Conservation (phyloP, 2,113 vertebrate species). For the Corythoichthys haematopterus region DNA sequence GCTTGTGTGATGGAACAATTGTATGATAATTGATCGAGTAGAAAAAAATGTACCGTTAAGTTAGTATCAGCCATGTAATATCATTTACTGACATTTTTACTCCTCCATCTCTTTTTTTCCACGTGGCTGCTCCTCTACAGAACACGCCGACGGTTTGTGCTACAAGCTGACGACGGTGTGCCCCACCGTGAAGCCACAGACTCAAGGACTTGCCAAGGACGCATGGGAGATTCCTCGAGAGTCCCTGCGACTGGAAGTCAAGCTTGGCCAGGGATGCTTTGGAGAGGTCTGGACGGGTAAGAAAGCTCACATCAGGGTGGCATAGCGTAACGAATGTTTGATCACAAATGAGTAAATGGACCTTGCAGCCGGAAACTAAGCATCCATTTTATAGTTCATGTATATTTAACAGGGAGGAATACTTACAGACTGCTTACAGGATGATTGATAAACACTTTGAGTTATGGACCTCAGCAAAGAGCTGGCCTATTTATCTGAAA, state of each 20-base stretch:
- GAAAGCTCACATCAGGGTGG: constrained; percentile 26
- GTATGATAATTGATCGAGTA: no score
- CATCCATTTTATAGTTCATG: constrained; percentile 12
- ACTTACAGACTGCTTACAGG: not conserved
- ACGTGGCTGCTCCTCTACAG: constrained; percentile 55
- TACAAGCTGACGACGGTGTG: constrained; percentile 92
- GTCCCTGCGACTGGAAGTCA: constrained; percentile 90
- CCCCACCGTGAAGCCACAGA: constrained; percentile 97
- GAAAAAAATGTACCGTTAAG: no score
- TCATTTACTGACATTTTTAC: not conserved
- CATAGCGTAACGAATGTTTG: not conserved
- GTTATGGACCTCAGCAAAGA: constrained; percentile 6
- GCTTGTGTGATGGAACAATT: no score
- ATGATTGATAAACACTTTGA: not conserved
- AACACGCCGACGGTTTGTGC: constrained; percentile 93
- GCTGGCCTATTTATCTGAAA: constrained; percentile 27
- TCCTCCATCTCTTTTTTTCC: not conserved
- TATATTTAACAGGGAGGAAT: constrained; percentile 12
- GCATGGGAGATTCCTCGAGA: constrained; percentile 98
- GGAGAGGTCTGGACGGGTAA: constrained; percentile 99
- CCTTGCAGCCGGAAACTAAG: constrained; percentile 4
- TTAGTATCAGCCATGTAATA: not conserved
- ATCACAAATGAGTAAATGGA: constrained; percentile 32
- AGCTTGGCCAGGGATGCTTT: constrained; percentile 96
- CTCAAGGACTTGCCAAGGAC: constrained; percentile 95